These are phyloP conservation scores for Drosophila pallidifrons DNA, from an alignment of 1,140 invertebrate genomes.

Conservation along the genomic window DNA sequence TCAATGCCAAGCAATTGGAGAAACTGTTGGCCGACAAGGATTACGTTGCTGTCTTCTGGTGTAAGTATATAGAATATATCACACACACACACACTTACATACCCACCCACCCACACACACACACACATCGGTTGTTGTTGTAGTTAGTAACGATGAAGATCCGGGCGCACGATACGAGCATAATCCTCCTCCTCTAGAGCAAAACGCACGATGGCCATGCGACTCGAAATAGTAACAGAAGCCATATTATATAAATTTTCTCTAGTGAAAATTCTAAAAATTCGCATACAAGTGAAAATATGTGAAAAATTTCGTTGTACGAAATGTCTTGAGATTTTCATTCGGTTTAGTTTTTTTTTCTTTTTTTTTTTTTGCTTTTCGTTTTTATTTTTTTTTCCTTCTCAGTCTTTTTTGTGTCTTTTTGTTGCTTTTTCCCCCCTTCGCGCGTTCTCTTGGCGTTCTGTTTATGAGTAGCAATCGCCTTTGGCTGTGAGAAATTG, in stretches of 20 bases:
- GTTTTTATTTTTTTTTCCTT: slow-evolving; percentile 46
- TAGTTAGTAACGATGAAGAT: slow-evolving; percentile 54
- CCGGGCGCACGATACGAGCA: slow-evolving; percentile 47
- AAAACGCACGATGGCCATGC: slow-evolving; percentile 51
- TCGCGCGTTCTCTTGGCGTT: slow-evolving; percentile 55
- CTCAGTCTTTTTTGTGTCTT: slow-evolving; percentile 22
- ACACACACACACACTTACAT: slow-evolving; percentile 1
- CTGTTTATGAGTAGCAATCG: slow-evolving; percentile 79
- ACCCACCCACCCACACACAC: slow-evolving; percentile 6
- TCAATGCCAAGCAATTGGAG: slow-evolving; percentile 95
- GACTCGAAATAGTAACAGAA: slow-evolving; percentile 82
- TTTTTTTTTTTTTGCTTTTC: slow-evolving; percentile 37
- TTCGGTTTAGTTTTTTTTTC: slow-evolving; percentile 65
- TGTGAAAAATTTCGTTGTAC: slow-evolving; percentile 83
- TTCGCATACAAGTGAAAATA: slow-evolving; percentile 83
- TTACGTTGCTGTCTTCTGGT: slow-evolving; percentile 97
- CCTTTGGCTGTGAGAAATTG: slow-evolving; percentile 66
- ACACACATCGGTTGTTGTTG: slow-evolving; percentile 12
- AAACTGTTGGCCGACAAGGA: slow-evolving; percentile 94
- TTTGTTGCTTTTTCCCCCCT: slow-evolving; percentile 36
- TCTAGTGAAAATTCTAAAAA: slow-evolving; percentile 82
- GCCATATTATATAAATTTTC: slow-evolving; percentile 82
- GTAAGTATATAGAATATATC: slow-evolving; percentile 88
- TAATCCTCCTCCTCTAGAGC: slow-evolving; percentile 49
- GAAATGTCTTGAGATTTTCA: slow-evolving; percentile 80